phyloP scores from a whole-genome alignment of 2,797 vertebrate genomes.

The Mareca penelope region DNA sequence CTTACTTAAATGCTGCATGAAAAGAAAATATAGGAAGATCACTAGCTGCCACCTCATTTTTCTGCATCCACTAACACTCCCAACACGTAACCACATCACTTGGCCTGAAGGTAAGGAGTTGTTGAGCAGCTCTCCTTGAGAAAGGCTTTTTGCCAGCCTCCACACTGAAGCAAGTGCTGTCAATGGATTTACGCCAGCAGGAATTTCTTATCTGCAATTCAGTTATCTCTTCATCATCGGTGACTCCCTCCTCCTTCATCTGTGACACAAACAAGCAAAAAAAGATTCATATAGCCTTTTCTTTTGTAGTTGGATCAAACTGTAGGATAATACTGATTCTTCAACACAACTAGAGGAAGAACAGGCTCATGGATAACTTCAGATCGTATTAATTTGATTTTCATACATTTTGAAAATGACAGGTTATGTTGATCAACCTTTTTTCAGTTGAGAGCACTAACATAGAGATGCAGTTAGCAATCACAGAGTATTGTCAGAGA shows the following conservation, averaged over 20 bases:
- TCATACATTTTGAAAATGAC: neutral
- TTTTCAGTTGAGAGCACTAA: neutral
- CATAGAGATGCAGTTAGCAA: neutral
- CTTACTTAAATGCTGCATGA: neutral
- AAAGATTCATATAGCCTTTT: neutral
- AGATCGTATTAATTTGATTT: neutral
- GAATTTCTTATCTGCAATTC: neutral
- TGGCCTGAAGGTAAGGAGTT: neutral
- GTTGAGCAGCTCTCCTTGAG: neutral
- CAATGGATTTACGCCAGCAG: neutral
- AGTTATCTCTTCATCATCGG: neutral
- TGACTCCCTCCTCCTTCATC: neutral
- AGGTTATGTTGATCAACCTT: neutral
- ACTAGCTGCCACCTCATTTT: neutral
- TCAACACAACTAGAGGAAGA: neutral
- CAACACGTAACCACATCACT: neutral
- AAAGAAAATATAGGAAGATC: neutral
- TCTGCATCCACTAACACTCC: neutral
- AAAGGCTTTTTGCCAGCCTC: neutral
- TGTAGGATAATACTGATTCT: neutral
- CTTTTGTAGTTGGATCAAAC: neutral
- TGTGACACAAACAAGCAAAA: neutral
- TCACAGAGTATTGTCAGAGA: neutral
- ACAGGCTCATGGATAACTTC: neutral
- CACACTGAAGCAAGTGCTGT: neutral